Conservation (phyloP, 2,113 vertebrate species). For the Saguinus imperator region DNA sequence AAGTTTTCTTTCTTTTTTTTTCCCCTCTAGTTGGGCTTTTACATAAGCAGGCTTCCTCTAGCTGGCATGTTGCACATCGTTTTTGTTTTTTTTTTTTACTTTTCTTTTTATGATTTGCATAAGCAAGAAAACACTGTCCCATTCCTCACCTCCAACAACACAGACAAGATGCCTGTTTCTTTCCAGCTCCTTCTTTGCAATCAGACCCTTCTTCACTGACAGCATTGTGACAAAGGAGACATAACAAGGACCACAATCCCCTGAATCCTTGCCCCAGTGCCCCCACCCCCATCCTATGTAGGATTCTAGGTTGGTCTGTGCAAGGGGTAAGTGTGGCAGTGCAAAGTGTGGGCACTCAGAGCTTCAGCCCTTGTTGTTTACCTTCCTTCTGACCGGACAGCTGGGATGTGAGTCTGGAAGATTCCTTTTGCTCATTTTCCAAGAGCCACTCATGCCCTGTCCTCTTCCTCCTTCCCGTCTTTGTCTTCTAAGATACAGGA, state of each 20-base stretch:
- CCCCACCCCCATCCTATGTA: rapidly evolving
- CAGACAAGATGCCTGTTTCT: neutral
- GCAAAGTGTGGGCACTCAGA: neutral
- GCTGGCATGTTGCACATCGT: neutral
- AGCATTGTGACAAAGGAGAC: neutral
- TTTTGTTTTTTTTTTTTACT: neutral
- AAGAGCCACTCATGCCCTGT: neutral
- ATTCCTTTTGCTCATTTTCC: neutral
- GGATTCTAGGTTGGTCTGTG: neutral
- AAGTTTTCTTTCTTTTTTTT: neutral
- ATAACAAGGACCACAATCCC: neutral
- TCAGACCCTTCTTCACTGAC: neutral
- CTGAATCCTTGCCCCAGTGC: neutral
- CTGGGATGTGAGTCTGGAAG: neutral
- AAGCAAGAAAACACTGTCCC: neutral
- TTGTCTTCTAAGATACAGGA: neutral
- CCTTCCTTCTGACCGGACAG: neutral
- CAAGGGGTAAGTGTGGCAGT: neutral
- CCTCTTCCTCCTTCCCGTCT: neutral
- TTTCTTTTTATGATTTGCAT: neutral
- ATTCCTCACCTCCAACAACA: neutral
- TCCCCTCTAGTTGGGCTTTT: neutral
- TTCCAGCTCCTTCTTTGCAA: neutral
- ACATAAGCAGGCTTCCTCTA: neutral
- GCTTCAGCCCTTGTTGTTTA: neutral